Evolutionary conservation across 2,797 vertebrate species (phyloP).

Genomic region (Morus bassanus): DNA sequence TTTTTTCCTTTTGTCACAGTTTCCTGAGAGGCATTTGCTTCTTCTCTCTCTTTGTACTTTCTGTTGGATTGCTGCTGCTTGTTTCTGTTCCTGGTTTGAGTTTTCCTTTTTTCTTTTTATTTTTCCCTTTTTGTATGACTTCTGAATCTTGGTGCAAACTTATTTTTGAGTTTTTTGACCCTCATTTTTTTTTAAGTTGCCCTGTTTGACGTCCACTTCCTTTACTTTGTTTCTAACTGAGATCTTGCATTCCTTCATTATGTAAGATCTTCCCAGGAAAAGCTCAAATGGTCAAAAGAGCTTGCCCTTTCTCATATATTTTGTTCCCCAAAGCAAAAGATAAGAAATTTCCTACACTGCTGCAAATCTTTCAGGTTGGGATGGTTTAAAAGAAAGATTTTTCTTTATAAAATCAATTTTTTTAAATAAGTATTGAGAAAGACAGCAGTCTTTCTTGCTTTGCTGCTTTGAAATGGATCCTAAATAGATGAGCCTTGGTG

Average conservation of each 20-base stretch:
- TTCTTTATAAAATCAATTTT: background rate
- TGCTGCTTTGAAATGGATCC: background rate
- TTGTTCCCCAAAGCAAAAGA: slow-evolving; percentile 2
- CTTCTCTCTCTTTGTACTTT: background rate
- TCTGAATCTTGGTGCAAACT: slow-evolving; percentile 1
- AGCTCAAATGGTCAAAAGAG: background rate
- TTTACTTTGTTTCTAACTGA: background rate
- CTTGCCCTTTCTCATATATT: slow-evolving; percentile 20
- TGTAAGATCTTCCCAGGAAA: background rate
- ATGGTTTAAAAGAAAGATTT: background rate
- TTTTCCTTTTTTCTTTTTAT: slow-evolving; percentile 38
- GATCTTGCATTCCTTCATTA: background rate
- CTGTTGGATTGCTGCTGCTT: slow-evolving; percentile 27
- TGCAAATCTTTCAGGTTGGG: background rate
- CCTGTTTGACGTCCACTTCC: background rate
- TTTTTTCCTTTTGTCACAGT: slow-evolving; percentile 13
- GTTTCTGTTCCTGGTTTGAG: slow-evolving; percentile 49
- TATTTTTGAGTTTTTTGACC: background rate
- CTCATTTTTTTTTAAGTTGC: background rate
- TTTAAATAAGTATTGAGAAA: background rate
- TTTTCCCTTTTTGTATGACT: slow-evolving; percentile 1
- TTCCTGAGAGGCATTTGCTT: slow-evolving; percentile 7
- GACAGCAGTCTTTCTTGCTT: background rate
- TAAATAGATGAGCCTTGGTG: background rate
- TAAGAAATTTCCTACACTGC: background rate